Evolutionary conservation across 2,888 invertebrate species (phyloP).

Genomic region (Leucania comma): DNA sequence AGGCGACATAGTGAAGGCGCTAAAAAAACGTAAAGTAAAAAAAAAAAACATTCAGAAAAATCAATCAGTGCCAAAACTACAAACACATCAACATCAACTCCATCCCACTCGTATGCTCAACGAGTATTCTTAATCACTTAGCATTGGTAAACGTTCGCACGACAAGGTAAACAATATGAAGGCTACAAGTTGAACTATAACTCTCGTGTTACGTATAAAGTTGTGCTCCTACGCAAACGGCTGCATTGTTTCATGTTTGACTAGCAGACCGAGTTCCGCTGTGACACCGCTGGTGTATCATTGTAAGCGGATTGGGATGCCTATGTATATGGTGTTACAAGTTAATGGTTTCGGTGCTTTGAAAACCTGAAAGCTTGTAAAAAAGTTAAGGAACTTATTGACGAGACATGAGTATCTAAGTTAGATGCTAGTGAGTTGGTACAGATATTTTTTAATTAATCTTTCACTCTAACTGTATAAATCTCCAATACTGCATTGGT

Average conservation of each 20-base stretch:
- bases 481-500: too few relatives aligned
- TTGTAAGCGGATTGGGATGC: conserved; percentile 43
- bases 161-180: conserved; percentile 91
- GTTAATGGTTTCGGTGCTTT: conserved; percentile 19
- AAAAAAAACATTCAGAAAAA: too few relatives aligned
- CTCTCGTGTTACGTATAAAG: conserved; percentile 80
- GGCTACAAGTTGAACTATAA: conserved; percentile 89
- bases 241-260: conserved; percentile 85
- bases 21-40: too few relatives aligned
- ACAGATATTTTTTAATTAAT: too few relatives aligned
- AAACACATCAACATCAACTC: conserved; percentile 64
- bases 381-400: too few relatives aligned
- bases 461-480: too few relatives aligned
- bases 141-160: conserved; percentile 87
- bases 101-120: conserved; percentile 68
- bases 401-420: neutral
- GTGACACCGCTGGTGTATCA: conserved; percentile 53
- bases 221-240: conserved; percentile 75
- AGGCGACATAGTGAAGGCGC: too few relatives aligned
- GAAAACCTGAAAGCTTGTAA: neutral
- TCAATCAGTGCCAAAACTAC: neutral
- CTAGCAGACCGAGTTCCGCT: conserved; percentile 64
- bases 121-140: conserved; percentile 90
- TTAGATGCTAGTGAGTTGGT: neutral
- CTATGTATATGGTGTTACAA: conserved; percentile 15